Evolutionary conservation across 2,113 vertebrate genomes (phyloP).

Genomic region (Ochotona curzoniae): DNA sequence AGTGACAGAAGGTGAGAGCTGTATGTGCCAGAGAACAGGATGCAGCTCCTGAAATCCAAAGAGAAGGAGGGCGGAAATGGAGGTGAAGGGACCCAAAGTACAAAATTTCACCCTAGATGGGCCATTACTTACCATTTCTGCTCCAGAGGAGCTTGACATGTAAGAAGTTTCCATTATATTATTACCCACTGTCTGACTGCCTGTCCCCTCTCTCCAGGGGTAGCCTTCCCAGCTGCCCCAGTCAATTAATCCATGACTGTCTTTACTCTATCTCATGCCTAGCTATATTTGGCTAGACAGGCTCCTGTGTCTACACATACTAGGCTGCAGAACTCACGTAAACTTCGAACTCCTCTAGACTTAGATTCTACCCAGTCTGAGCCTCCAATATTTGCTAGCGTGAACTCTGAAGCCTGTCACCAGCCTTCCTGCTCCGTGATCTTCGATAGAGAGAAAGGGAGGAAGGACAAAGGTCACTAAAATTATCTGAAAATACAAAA

Average conservation of each 20-base stretch:
- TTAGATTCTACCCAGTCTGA: slow-evolving; percentile 20
- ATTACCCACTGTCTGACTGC: no score
- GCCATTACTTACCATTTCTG: not conserved
- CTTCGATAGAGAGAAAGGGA: not conserved
- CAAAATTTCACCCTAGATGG: not conserved
- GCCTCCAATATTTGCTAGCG: slow-evolving; percentile 28
- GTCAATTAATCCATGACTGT: slow-evolving; percentile 62
- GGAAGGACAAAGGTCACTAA: not conserved
- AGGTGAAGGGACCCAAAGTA: not conserved
- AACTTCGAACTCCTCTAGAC: slow-evolving; percentile 44
- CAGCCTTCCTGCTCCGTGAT: not conserved
- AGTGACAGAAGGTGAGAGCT: not conserved
- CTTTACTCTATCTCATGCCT: not conserved
- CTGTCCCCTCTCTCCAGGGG: not conserved
- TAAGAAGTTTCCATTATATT: slow-evolving; percentile 51
- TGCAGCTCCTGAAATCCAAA: not conserved
- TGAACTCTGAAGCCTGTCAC: not conserved
- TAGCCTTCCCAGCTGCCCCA: slow-evolving; percentile 64
- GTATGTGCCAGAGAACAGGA: not conserved
- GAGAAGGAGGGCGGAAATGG: not conserved
- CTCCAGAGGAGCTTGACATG: slow-evolving; percentile 1
- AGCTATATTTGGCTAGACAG: slow-evolving; percentile 60
- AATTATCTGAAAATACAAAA: not conserved
- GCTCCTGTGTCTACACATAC: slow-evolving; percentile 39
- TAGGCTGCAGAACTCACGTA: not conserved